Percentiles rank a stretch among this genome's conserved stretches.
phyloP scores from a whole-genome alignment of 1,140 invertebrate species.

The Pantala flavescens region DNA sequence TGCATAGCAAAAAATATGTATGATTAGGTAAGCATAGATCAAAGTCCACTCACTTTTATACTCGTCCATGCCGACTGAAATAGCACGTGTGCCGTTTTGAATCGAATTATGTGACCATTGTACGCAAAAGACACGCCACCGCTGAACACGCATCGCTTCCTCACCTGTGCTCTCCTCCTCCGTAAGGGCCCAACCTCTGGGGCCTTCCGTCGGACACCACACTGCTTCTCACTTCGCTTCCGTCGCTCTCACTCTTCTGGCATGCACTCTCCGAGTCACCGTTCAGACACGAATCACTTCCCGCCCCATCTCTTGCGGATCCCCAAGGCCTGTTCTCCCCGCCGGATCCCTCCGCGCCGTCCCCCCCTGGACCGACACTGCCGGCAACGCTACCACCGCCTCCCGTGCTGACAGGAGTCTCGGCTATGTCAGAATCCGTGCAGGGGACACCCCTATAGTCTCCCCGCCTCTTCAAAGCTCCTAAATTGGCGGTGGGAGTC shows the following conservation, averaged over 20 bases:
- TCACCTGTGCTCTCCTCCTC: background rate
- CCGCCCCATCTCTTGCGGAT: background rate
- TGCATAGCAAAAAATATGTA: too few relatives aligned
- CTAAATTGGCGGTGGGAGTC: slow-evolving; percentile 15
- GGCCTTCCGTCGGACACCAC: background rate
- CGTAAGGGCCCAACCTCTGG: background rate
- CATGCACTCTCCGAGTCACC: slow-evolving; percentile 11
- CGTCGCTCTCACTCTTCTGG: background rate
- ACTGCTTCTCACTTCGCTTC: slow-evolving; percentile 8
- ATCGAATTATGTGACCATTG: too few relatives aligned
- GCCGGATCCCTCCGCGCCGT: slow-evolving; percentile 42
- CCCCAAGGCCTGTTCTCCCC: slow-evolving; percentile 27
- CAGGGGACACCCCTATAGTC: slow-evolving; percentile 58
- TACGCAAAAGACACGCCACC: too few relatives aligned
- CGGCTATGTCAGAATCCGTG: slow-evolving; percentile 42
- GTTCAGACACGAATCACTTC: slow-evolving; percentile 1
- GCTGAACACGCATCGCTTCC: background rate
- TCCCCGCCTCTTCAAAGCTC: slow-evolving; percentile 36
- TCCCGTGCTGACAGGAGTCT: slow-evolving; percentile 25
- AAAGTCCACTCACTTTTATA: background rate
- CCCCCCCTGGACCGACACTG: slow-evolving; percentile 24
- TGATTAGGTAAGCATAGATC: background rate
- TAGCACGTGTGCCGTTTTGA: background rate
- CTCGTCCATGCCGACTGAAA: background rate
- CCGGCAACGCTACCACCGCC: slow-evolving; percentile 20